phyloP scores from a whole-genome alignment of 2,113 vertebrate genomes.

The Microtus pennsylvanicus region DNA sequence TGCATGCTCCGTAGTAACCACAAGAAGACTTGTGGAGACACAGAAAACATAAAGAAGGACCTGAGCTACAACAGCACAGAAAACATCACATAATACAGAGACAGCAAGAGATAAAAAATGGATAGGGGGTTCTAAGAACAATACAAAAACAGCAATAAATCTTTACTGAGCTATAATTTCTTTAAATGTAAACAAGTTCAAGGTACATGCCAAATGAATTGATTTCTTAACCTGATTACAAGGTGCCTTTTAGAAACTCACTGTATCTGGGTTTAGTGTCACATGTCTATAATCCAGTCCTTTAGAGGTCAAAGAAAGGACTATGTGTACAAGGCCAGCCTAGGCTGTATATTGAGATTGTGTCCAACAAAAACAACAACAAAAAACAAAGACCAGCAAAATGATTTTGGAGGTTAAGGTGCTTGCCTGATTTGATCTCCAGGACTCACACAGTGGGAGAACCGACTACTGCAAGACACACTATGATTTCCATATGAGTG shows the following conservation, averaged over 20 bases:
- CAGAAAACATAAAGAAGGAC: background rate
- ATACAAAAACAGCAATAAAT: background rate
- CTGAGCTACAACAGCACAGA: background rate
- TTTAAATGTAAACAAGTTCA: background rate
- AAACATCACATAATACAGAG: background rate
- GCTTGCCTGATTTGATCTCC: background rate
- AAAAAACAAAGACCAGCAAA: background rate
- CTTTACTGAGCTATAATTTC: background rate
- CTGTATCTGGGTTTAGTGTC: too few species aligned
- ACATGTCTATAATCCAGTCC: background rate
- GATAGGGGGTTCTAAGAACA: background rate
- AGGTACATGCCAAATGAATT: background rate
- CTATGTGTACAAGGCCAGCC: background rate
- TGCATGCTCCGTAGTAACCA: background rate
- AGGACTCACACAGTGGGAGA: background rate
- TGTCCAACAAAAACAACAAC: background rate
- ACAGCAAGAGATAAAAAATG: background rate
- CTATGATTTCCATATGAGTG: background rate
- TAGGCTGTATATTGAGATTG: background rate
- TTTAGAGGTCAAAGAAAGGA: background rate
- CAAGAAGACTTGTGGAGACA: background rate
- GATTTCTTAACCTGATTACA: background rate
- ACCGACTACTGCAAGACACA: background rate
- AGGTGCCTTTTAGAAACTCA: background rate
- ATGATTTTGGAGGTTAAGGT: background rate